Conservation (phyloP, 2,113 vertebrate genomes). For the Amblyopsis rosae region DNA sequence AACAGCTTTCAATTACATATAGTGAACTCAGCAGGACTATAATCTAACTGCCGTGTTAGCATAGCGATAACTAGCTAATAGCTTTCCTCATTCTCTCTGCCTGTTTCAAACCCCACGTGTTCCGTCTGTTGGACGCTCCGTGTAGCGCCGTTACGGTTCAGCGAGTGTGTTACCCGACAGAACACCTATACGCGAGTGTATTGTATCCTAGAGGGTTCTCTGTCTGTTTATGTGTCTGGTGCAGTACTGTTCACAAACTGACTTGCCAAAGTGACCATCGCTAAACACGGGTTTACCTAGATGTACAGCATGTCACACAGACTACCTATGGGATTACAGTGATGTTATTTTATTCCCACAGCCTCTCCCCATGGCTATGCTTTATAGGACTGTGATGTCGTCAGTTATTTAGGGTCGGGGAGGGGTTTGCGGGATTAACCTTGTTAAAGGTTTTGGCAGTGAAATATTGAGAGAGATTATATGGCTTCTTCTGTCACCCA, state of each 20-base stretch:
- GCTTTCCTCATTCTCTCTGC: constrained; percentile 43
- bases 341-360: constrained; percentile 11
- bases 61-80: constrained; percentile 53
- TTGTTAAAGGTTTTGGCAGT: constrained; percentile 52
- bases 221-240: constrained; percentile 4
- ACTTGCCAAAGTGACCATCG: neutral
- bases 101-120: constrained; percentile 29
- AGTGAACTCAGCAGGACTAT: constrained; percentile 56
- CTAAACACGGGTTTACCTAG: neutral
- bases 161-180: constrained; percentile 52
- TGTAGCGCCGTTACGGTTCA: constrained; percentile 63
- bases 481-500: constrained; percentile 23
- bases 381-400: constrained; percentile 48
- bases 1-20: constrained; percentile 64
- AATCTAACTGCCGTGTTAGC: constrained; percentile 58
- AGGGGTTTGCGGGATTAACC: constrained; percentile 21
- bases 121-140: constrained; percentile 55
- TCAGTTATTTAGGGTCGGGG: constrained; percentile 42
- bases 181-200: constrained; percentile 10
- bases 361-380: constrained; percentile 1
- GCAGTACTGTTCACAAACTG: constrained; percentile 1
- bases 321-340: constrained; percentile 14
- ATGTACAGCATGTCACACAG: neutral
- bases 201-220: constrained; percentile 29
- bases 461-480: constrained; percentile 61